Evolutionary conservation across 2,888 invertebrate species (phyloP), one percentile per base, ranked within the genome.

Genomic region (Watsonalla binaria): DNA sequence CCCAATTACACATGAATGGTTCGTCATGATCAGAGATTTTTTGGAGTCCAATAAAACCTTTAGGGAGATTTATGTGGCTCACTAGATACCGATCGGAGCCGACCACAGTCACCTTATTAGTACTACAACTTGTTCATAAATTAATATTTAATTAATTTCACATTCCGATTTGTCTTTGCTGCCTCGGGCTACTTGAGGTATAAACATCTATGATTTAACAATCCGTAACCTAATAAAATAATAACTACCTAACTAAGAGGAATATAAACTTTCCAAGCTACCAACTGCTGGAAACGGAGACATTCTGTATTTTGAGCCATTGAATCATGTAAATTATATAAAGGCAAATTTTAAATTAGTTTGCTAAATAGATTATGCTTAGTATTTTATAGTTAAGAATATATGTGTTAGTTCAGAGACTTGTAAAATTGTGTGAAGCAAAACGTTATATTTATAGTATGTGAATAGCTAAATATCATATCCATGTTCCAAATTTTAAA

Each of bases 1-100:
- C 83, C 90, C 89, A 90, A 90, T 90, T 90, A 90, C 86, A 79
- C 74, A 67, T 85, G 81, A 84, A 89, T 84, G 87, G 86, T 87
- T 86, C 87, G 78, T 85, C 86, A 84, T 85, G 88, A 86, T 83
- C 89, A 82, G 78, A 84, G 64, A 76, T 82, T 86, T 87, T 86
- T 84, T 80, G 76, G 81, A 76, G 70, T 68, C 72, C 79, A 81
- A 86, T 84, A 89, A 90, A 88, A 84, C 73, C 70, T 78, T 76
- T 67, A 66, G 60, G 56, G 73, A 85, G 84, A 89, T 89, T 89
- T 90, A 89, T 86, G 68, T 58, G 49, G 70, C 72, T 61, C 64
- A 64, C 79, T 83, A 83, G 78, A 69, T 75, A 73, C 72, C 74
- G 72, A 73, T 64, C 70, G 70, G 56, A 74, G 72, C 71, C 73